Evolutionary conservation across 2,797 vertebrate species (phyloP).

Genomic region (Notolabrus celidotus): DNA sequence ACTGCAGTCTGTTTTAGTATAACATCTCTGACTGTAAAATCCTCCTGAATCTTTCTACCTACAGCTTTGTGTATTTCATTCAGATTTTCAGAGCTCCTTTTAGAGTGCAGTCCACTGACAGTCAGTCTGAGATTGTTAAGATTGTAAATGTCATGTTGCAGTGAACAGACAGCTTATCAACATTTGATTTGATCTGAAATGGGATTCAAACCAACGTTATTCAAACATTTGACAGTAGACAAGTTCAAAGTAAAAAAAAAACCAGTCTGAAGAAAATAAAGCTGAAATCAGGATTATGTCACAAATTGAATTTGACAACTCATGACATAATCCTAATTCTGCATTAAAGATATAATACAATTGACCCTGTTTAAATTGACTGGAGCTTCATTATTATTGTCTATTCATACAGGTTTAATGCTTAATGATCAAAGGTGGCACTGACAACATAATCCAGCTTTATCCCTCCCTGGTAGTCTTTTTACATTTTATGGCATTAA

Average conservation of each 20-base stretch:
- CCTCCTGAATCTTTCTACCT: constrained; percentile 17
- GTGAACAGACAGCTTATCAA: constrained; percentile 40
- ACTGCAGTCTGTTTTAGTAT: constrained; percentile 25
- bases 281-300: not conserved
- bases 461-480: not conserved
- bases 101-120: constrained; percentile 15
- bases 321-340: not conserved
- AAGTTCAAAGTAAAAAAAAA: too few species aligned
- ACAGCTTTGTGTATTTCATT: constrained; percentile 14
- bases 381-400: not conserved
- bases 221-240: not conserved
- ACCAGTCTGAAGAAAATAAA: not conserved
- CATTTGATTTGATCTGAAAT: constrained; percentile 40
- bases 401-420: not conserved
- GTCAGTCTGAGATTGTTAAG: constrained; percentile 16
- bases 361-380: not conserved
- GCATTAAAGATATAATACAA: too few species aligned
- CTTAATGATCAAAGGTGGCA: too few species aligned
- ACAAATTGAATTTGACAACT: not conserved
- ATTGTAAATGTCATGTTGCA: constrained; percentile 10
- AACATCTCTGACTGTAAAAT: constrained; percentile 31
- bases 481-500: too few species aligned
- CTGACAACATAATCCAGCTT: too few species aligned
- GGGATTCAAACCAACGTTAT: constrained; percentile 15
- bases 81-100: not conserved